Evolutionary conservation across 2,888 invertebrate species (phyloP), one percentile per base, ranked within the genome.

Genomic region (Archaeoteleia sp.): DNA sequence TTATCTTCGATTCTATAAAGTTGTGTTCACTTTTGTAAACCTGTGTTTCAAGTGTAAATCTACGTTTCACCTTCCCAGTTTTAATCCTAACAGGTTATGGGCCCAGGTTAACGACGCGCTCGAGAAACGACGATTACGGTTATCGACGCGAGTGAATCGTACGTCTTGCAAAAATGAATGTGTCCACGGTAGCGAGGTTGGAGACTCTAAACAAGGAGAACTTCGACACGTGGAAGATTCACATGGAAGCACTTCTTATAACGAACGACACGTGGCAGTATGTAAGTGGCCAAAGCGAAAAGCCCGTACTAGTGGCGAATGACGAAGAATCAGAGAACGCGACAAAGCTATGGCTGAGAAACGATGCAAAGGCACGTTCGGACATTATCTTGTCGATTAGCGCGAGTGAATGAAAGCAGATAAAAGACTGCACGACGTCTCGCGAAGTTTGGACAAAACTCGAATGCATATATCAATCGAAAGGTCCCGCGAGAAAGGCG

Each of bases 221-320:
- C 10, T 55, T 25, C 55, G 55, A 55, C 17, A 55, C 55, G 9
- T 55, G 45, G 45, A 14, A 37, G 17, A 55, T 45, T 5, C 37
- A 55, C 3, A 29, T 37, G 32, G 7, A 17, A 9, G 55, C 45
- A 4, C 1, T 55, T 1, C 30, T 45, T 8, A 12, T 55, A 2
- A 55, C 43, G 25, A 32, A 42, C 8, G 40, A 58, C 13, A 8
- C 35, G 12, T 49, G 49, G 48, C 42, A 12, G 0, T 58, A 58
- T 32, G 49, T 58, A 0, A 15, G 1, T n/a, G 49, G 49, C 4
- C 29, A 27, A n/a, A 39, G n/a, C 0, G 40, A 9, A 0, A 25
- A 7, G 2, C 42, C 35, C 8, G 23, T 1, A 0, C 12, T 6
- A 23, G 1, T n/a, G 23, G 10, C 32, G n/a, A 8, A 20, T n/a